A percentile compares a stretch with the other conserved stretches of the same genome.
Evolutionary conservation across 2,113 vertebrate genomes (phyloP).

Genomic region (Gopherus evgoodei): DNA sequence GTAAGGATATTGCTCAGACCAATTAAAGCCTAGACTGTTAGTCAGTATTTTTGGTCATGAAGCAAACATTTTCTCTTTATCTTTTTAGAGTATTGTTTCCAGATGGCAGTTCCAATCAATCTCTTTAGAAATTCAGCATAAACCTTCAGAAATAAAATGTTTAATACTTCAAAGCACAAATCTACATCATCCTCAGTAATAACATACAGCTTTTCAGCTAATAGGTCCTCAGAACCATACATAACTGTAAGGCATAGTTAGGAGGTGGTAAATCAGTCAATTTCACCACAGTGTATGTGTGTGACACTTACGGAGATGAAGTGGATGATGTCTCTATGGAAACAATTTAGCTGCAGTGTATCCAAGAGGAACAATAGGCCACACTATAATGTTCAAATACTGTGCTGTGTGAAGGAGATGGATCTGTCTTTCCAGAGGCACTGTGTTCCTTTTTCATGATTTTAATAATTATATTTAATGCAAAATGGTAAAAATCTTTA

Average conservation of each 20-base stretch:
- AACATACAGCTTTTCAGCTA: background rate
- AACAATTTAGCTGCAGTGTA: slow-evolving; percentile 34
- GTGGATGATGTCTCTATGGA: slow-evolving; percentile 60
- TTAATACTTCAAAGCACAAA: background rate
- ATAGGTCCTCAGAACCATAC: background rate
- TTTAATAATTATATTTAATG: background rate
- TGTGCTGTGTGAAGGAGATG: background rate
- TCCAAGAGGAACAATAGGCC: background rate
- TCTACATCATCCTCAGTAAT: background rate
- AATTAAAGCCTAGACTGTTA: slow-evolving; percentile 17
- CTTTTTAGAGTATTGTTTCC: slow-evolving; percentile 55
- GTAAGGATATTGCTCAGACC: slow-evolving; percentile 36
- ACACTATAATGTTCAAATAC: background rate
- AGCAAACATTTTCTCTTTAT: slow-evolving; percentile 46
- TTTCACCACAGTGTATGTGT: slow-evolving; percentile 38
- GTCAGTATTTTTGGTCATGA: slow-evolving; percentile 53
- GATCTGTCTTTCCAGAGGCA: background rate
- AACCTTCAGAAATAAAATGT: slow-evolving; percentile 34
- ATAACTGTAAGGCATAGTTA: background rate
- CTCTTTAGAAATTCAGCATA: background rate
- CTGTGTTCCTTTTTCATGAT: fast-evolving
- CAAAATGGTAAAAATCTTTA: background rate
- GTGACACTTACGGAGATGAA: slow-evolving; percentile 39
- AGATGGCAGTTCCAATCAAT: slow-evolving; percentile 49
- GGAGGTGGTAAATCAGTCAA: slow-evolving; percentile 6